These are phyloP conservation scores for Flexamia atlantica DNA, from an alignment of 2,888 invertebrate genomes.

Conservation along the genomic window DNA sequence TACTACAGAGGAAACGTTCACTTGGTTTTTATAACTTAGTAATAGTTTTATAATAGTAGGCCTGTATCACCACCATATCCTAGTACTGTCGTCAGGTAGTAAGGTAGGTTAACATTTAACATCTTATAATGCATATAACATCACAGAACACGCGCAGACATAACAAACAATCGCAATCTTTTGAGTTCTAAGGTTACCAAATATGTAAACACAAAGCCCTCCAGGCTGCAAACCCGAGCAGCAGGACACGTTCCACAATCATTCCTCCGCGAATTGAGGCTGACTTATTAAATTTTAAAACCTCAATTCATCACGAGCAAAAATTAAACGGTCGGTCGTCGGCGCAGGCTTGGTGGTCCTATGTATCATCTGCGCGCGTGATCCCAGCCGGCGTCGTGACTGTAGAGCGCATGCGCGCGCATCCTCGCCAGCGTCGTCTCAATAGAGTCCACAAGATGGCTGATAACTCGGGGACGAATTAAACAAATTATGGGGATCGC, in stretches of 20 bases:
- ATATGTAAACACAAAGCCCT: background rate
- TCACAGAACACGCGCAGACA: too few species aligned
- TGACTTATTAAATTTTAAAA: conserved; percentile 50
- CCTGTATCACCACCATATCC: too few species aligned
- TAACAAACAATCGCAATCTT: too few species aligned
- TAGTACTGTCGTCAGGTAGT: too few species aligned
- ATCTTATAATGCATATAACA: too few species aligned
- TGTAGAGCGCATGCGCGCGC: background rate
- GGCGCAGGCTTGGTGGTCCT: conserved; percentile 30
- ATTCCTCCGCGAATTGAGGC: conserved; percentile 19
- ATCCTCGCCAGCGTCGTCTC: background rate
- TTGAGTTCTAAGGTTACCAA: too few species aligned
- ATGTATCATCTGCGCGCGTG: conserved; percentile 40
- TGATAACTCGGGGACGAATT: conserved; percentile 29
- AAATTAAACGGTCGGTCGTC: conserved; percentile 25
- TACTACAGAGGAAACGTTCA: too few species aligned
- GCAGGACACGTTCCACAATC: background rate
- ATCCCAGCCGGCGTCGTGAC: background rate
- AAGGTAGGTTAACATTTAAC: too few species aligned
- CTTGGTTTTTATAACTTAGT: too few species aligned
- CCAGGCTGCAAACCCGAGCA: background rate
- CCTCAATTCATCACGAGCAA: conserved; percentile 33
- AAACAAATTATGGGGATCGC: conserved; percentile 35
- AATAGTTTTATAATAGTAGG: too few species aligned
- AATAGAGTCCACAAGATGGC: conserved; percentile 45